A percentile compares a stretch with the other conserved stretches of the same genome.
phyloP scores from a whole-genome alignment of 1,140 invertebrate genomes.

The Ectropis grisescens region DNA sequence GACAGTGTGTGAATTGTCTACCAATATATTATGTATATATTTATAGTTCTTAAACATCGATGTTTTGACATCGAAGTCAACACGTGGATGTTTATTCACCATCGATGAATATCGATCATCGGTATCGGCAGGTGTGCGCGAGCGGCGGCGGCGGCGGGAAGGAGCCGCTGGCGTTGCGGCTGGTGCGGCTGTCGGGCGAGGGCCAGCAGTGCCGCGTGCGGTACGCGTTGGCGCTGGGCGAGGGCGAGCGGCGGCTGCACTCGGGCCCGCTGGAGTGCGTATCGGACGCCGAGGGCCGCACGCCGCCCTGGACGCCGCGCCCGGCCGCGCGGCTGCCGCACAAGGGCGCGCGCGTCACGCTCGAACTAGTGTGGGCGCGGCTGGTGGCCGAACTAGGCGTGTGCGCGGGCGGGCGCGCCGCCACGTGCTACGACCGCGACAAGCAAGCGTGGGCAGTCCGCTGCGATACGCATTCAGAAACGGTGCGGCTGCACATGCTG shows the following conservation, averaged over 20 bases:
- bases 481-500: slow-evolving; percentile 82
- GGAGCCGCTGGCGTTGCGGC: slow-evolving; percentile 71
- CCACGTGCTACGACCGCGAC: slow-evolving; percentile 87
- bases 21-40: too few relatives aligned
- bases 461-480: slow-evolving; percentile 85
- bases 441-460: slow-evolving; percentile 86
- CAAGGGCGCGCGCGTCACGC: slow-evolving; percentile 45
- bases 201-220: slow-evolving; percentile 84
- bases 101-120: too few relatives aligned
- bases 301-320: slow-evolving; percentile 81
- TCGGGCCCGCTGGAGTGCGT: slow-evolving; percentile 85
- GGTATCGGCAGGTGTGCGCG: too few relatives aligned
- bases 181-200: slow-evolving; percentile 85
- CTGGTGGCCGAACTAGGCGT: slow-evolving; percentile 84
- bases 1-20: too few relatives aligned
- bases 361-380: slow-evolving; percentile 68
- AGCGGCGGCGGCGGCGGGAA: slow-evolving; percentile 78
- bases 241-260: slow-evolving; percentile 79
- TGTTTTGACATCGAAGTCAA: too few relatives aligned
- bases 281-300: slow-evolving; percentile 81
- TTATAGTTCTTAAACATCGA: too few relatives aligned
- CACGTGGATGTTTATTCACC: too few relatives aligned
- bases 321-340: slow-evolving; percentile 49
- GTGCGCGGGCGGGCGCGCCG: slow-evolving; percentile 78
- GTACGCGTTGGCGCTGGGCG: slow-evolving; percentile 81